phyloP scores from a whole-genome alignment of 1,140 invertebrate species.

The Triops longicaudatus region DNA sequence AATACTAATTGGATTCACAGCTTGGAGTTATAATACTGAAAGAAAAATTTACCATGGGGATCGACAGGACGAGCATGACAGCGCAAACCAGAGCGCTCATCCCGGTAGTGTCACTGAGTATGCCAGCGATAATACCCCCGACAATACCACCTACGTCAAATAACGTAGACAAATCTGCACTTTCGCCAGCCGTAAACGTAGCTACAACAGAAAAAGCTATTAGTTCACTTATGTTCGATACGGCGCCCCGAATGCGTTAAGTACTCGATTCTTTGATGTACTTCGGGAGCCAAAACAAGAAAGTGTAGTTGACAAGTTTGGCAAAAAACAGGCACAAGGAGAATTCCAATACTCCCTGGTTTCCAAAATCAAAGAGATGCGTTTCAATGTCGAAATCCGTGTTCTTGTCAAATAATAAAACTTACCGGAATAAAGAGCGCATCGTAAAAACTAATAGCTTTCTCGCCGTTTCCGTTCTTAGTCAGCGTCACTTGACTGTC shows the following conservation, averaged over 20 bases:
- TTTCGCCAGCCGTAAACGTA: constrained; percentile 54
- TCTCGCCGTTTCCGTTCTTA: constrained; percentile 32
- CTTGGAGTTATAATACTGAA: too few species aligned
- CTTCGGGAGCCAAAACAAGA: constrained; percentile 89
- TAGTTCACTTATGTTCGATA: background rate
- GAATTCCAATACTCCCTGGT: constrained; percentile 83
- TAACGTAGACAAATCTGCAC: constrained; percentile 76
- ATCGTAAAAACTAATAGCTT: constrained; percentile 65
- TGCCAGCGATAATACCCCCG: constrained; percentile 81
- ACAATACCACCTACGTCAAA: constrained; percentile 86
- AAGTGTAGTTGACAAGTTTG: constrained; percentile 95
- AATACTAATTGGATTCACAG: too few species aligned
- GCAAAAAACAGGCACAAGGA: constrained; percentile 91
- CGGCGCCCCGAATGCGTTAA: constrained; percentile 32
- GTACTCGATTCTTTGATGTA: constrained; percentile 80
- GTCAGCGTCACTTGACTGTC: background rate
- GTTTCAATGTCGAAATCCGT: constrained; percentile 17
- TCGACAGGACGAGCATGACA: constrained; percentile 66
- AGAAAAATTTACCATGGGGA: constrained; percentile 61
- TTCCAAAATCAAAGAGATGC: constrained; percentile 26
- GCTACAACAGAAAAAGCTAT: constrained; percentile 45
- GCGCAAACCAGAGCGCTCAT: constrained; percentile 78
- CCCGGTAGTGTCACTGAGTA: constrained; percentile 70
- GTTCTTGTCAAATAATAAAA: constrained; percentile 18
- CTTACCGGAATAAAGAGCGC: constrained; percentile 69